These are phyloP conservation scores for Cryptus armator DNA, from an alignment of 2,888 invertebrate species.

Conservation along the genomic window DNA sequence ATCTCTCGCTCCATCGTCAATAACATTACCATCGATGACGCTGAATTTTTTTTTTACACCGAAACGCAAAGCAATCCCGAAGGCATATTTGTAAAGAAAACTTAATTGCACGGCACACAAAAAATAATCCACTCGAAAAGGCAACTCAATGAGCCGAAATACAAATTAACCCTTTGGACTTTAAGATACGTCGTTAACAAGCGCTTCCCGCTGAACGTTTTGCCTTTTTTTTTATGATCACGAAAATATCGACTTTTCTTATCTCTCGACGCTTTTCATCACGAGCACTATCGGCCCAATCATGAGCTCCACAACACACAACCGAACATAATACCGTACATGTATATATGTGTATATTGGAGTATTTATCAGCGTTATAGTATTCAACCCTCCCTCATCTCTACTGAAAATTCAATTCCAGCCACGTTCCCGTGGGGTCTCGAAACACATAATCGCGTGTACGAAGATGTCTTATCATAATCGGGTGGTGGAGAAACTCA, in stretches of 20 bases:
- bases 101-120: slow-evolving; percentile 13
- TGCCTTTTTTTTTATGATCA: not conserved
- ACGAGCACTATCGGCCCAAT: slow-evolving; percentile 39
- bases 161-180: slow-evolving; percentile 19
- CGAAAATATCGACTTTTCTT: not conserved
- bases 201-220: not conserved
- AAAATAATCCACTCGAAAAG: slow-evolving; percentile 41
- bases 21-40: slow-evolving; percentile 9
- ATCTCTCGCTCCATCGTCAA: not conserved
- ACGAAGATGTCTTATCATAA: slow-evolving; percentile 73
- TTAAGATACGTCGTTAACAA: not conserved
- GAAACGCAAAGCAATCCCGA: not conserved
- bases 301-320: slow-evolving; percentile 18
- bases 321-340: slow-evolving; percentile 13
- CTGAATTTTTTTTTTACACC: slow-evolving; percentile 28
- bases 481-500: slow-evolving; percentile 62
- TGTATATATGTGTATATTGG: not conserved
- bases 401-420: slow-evolving; percentile 68
- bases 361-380: slow-evolving; percentile 66
- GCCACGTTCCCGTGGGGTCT: slow-evolving; percentile 45
- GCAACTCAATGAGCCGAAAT: slow-evolving; percentile 36
- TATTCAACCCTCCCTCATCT: slow-evolving; percentile 63
- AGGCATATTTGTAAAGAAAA: slow-evolving; percentile 14
- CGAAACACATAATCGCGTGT: slow-evolving; percentile 70
- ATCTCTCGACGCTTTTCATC: slow-evolving; percentile 33